Base-by-base conservation (phyloP, 2,888 invertebrate species). In the Julus scandinavius region DNA sequence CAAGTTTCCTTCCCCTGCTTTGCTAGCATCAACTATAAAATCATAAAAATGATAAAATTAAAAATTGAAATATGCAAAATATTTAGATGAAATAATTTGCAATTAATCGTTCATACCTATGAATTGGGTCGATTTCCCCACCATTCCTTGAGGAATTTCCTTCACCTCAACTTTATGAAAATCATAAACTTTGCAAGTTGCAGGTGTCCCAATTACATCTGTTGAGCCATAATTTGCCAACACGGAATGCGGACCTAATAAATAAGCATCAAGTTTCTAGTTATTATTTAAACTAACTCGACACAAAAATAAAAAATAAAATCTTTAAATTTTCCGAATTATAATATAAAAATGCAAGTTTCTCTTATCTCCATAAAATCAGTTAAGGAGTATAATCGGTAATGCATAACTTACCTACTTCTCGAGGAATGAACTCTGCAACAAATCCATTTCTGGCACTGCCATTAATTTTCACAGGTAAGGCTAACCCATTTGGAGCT, bases 1-100 rank as follows among this genome's bases (percentile, higher is more conserved):
- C 90, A 99, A 93, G 92, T 97, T 97, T 88, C 99, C 99, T 93
- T 99, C 99, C 13, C 99, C 99, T 86, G 99, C 98, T 92, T 97
- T 96, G 90, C 97, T 97, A 3, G 98, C 98, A 92, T 99, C 98
- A 87, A 99, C 98, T 94, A 91, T 29, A 85, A n/a, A 29, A 88
- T 38, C 45, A 84, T 17, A 72, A 85, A 15, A 41, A 17, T 15
- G n/a, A 80, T 45, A 45, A 38, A 38, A 38, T 11, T 80, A 9
- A 1, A 9, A 40, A 80, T 80, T 15, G 15, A 29, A 80, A 72
- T 29, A 29, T 72, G 38, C 9, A 38, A 38, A 80, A 80, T 38
- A 80, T 80, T 9, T 29, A 2, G 72, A 72, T 72, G 63, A 0
- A n/a, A 72, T 45, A 45, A 45, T 1, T 54, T 54, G 11, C 13